Evolutionary conservation across 1,140 invertebrate species (phyloP), one percentile per base, ranked within the genome.

Genomic region (Elymnias hypermnestra): DNA sequence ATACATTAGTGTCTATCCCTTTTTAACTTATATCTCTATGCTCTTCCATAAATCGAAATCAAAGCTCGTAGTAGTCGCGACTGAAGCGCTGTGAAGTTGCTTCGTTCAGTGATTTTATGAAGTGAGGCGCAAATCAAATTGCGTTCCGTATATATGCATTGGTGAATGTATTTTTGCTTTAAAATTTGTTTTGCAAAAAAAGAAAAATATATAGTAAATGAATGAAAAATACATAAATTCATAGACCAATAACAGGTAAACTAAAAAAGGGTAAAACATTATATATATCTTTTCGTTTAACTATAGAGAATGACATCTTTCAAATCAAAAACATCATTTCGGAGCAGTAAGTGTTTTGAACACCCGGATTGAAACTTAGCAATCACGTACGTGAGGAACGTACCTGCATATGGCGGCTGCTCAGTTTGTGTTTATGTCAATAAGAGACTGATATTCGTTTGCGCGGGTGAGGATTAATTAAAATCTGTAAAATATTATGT

Each of bases 381-480:
- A 53, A 50, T 63, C 48, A 56, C 49, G 56, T 72, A 75, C 68
- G 64, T 76, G 47, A 67, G 48, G 74, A 84, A 84, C 77, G 74
- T 65, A 68, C 63, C 70, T 82, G 76, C 81, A 82, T 84, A 84
- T 84, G 79, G 79, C 79, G 73, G 73, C 82, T 64, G 70, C 66
- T 79, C 72, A 76, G 79, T 83, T 81, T 83, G 77, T 83, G 79
- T 84, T 84, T 84, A 84, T 84, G 77, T 84, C 79, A 84, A 84
- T 84, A 84, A 79, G 73, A 63, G 76, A 73, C 70, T 79, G 75
- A 82, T 79, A 79, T 78, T 75, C 62, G 71, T 79, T 83, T 83
- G 67, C 81, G 81, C 77, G 81, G 81, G 81, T 84, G 81, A 82
- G 72, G 66, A 75, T 72, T 71, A 68, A 69, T 57, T 57, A 69